Percentiles rank a stretch among this genome's conserved stretches.
Evolutionary conservation across 37 sponge, comb jelly and placozoan genomes (phyloP).

Genomic region (Bolinopsis microptera): DNA sequence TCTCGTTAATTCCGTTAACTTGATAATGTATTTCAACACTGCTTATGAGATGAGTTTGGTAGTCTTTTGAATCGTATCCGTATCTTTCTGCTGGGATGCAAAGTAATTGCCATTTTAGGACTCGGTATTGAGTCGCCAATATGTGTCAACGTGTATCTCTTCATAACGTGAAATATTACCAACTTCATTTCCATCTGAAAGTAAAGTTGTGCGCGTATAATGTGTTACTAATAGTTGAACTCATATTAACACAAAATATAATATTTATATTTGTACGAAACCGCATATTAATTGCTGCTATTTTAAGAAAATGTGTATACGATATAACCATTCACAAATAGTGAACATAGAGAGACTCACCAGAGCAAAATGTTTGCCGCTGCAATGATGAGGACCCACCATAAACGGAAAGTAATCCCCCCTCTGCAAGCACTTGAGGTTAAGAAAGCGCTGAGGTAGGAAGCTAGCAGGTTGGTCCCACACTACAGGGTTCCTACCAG

Average conservation of each 20-base stretch:
- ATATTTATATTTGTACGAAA: too few relatives aligned
- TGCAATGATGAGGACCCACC: neutral
- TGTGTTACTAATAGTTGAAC: too few relatives aligned
- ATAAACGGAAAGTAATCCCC: neutral
- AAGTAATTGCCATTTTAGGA: slow-evolving; percentile 12
- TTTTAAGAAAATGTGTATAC: too few relatives aligned
- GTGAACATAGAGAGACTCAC: too few relatives aligned
- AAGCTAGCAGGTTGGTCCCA: neutral
- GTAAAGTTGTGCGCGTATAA: too few relatives aligned
- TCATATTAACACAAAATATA: too few relatives aligned
- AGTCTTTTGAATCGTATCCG: neutral
- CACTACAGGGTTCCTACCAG: neutral
- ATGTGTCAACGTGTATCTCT: neutral
- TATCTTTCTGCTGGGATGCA: neutral
- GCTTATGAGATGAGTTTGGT: too few relatives aligned
- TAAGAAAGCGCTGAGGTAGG: neutral
- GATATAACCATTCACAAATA: too few relatives aligned
- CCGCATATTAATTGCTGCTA: too few relatives aligned
- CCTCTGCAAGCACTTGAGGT: neutral
- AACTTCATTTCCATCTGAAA: slow-evolving; percentile 29
- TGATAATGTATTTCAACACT: too few relatives aligned
- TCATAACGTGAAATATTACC: neutral
- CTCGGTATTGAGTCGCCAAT: neutral
- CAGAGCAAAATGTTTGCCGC: neutral
- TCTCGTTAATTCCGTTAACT: too few relatives aligned